These are phyloP conservation scores for Hirundo rustica DNA, from an alignment of 2,797 vertebrate genomes.

Conservation along the genomic window DNA sequence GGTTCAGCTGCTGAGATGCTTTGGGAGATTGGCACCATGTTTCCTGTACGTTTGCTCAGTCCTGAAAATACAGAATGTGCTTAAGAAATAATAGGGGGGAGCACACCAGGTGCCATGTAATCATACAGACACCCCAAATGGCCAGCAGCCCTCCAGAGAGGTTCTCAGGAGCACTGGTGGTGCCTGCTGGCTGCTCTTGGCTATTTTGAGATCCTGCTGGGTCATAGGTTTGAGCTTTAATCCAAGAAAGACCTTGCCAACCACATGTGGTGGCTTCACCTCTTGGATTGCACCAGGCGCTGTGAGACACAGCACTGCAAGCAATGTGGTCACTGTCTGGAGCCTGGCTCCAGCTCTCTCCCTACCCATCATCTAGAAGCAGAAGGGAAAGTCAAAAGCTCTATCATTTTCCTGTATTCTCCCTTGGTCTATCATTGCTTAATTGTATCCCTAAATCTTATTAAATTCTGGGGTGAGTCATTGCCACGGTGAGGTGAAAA, in stretches of 20 bases:
- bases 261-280: not conserved
- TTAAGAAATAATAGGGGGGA: not conserved
- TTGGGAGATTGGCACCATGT: not conserved
- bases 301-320: not conserved
- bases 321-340: not conserved
- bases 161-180: not conserved
- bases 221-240: not conserved
- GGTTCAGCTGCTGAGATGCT: not conserved
- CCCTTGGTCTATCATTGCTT: slow-evolving; percentile 36
- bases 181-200: not conserved
- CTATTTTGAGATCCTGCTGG: not conserved
- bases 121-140: not conserved
- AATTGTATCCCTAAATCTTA: slow-evolving; percentile 40
- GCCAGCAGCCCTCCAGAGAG: not conserved
- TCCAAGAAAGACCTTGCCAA: not conserved
- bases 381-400: slow-evolving; percentile 39
- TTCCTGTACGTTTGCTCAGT: not conserved
- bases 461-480: slow-evolving; percentile 32
- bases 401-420: slow-evolving; percentile 24
- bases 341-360: not conserved
- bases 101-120: not conserved
- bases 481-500: not conserved
- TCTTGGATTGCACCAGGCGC: not conserved
- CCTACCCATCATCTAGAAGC: not conserved
- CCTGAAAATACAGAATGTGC: not conserved